phyloP scores from a whole-genome alignment of 2,888 invertebrate species.

The Mythimna lalbum region DNA sequence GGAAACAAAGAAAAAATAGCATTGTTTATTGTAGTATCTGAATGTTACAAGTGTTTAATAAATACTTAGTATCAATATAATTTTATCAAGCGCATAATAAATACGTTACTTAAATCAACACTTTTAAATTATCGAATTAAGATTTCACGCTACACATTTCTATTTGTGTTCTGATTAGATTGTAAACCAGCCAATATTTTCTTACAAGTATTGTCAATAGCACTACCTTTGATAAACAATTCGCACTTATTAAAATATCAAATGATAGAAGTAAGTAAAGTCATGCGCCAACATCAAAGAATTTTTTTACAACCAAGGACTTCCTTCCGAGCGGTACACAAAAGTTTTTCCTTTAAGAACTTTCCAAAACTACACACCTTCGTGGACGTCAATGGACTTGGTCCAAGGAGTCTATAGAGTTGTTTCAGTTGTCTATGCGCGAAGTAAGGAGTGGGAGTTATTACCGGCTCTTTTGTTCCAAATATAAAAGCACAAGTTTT shows the following conservation, averaged over 20 bases:
- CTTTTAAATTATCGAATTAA: slow-evolving; percentile 26
- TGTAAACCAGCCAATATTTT: slow-evolving; percentile 4
- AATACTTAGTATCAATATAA: neutral
- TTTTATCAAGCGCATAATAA: slow-evolving; percentile 18
- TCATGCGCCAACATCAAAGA: slow-evolving; percentile 27
- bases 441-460: slow-evolving; percentile 75
- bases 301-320: slow-evolving; percentile 52
- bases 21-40: too few species aligned
- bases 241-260: slow-evolving; percentile 19
- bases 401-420: slow-evolving; percentile 78
- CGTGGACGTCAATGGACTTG: slow-evolving; percentile 83
- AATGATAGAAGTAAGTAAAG: slow-evolving; percentile 51
- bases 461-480: slow-evolving; percentile 84
- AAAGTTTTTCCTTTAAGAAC: slow-evolving; percentile 82
- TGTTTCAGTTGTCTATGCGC: slow-evolving; percentile 79
- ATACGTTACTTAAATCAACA: slow-evolving; percentile 7
- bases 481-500: slow-evolving; percentile 83
- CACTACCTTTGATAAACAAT: slow-evolving; percentile 15
- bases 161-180: slow-evolving; percentile 34
- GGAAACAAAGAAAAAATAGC: neutral
- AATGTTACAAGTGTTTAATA: slow-evolving; percentile 2
- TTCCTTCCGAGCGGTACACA: slow-evolving; percentile 45
- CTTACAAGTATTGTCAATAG: neutral
- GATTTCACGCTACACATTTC: neutral
- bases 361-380: slow-evolving; percentile 80